Conservation (phyloP, 2,113 vertebrate species). For the Protobothrops mucrosquamatus region DNA sequence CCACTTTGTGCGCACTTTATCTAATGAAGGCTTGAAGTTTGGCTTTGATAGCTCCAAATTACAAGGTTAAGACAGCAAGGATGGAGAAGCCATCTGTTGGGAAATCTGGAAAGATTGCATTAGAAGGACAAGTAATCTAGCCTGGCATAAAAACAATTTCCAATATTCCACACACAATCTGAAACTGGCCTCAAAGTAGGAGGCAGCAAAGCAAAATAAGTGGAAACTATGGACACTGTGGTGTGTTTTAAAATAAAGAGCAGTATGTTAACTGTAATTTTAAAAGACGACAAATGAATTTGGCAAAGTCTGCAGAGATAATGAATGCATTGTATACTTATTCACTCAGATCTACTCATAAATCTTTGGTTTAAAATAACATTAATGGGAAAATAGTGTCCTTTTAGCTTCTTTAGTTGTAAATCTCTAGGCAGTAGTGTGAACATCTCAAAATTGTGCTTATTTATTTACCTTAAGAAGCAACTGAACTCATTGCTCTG, state of each 20-base stretch:
- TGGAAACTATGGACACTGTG: background rate
- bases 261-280: background rate
- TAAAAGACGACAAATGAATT: background rate
- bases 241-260: background rate
- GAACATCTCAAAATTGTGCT: constrained; percentile 1
- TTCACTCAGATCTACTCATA: background rate
- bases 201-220: background rate
- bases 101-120: background rate
- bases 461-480: background rate
- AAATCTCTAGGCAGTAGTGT: background rate
- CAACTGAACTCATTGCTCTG: background rate
- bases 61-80: background rate
- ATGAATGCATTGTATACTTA: background rate
- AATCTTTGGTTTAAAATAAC: background rate
- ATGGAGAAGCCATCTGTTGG: background rate
- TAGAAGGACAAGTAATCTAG: background rate
- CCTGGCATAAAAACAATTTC: background rate
- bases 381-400: background rate
- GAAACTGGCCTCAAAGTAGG: background rate
- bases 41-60: background rate
- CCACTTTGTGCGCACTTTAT: background rate
- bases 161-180: background rate
- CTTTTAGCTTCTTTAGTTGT: background rate
- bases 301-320: background rate
- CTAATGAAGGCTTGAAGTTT: background rate